These are phyloP conservation scores for Ceratosolen solmsi DNA, from an alignment of 1,140 invertebrate genomes.

Conservation along the genomic window DNA sequence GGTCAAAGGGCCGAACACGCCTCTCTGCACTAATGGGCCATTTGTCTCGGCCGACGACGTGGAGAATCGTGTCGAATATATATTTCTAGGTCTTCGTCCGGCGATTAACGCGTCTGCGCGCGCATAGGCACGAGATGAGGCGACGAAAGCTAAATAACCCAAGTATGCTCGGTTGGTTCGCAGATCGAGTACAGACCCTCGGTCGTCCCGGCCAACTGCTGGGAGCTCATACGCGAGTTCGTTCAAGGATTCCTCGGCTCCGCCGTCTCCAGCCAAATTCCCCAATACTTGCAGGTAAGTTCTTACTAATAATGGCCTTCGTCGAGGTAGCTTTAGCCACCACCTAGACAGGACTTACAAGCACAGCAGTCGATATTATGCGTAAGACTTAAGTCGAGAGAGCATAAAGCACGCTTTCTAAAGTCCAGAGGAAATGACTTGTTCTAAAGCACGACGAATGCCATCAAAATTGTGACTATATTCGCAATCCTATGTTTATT, in stretches of 20 bases:
- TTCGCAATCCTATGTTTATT: no score
- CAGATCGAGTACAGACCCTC: slow-evolving; percentile 95
- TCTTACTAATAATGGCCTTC: neutral
- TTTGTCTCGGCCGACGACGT: slow-evolving; percentile 7
- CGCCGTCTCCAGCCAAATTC: slow-evolving; percentile 78
- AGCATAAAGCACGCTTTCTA: no score
- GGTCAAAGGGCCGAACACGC: no score
- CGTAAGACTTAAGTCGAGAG: no score
- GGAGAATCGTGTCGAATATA: neutral
- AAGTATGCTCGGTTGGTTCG: slow-evolving; percentile 32
- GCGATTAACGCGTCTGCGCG: neutral
- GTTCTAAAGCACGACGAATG: no score
- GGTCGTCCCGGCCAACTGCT: slow-evolving; percentile 88
- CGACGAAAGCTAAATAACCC: neutral
- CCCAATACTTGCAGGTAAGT: slow-evolving; percentile 77
- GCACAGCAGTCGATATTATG: no score
- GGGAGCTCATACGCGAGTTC: slow-evolving; percentile 94
- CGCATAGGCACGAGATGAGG: neutral
- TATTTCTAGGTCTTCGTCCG: slow-evolving; percentile 16
- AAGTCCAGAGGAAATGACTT: no score
- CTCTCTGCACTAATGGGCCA: neutral
- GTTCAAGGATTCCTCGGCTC: slow-evolving; percentile 92
- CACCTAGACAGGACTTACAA: no score
- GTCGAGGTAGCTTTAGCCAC: no score
- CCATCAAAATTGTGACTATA: no score